Base-by-base conservation (phyloP, 2,113 vertebrate genomes). In the Osmerus mordax region DNA sequence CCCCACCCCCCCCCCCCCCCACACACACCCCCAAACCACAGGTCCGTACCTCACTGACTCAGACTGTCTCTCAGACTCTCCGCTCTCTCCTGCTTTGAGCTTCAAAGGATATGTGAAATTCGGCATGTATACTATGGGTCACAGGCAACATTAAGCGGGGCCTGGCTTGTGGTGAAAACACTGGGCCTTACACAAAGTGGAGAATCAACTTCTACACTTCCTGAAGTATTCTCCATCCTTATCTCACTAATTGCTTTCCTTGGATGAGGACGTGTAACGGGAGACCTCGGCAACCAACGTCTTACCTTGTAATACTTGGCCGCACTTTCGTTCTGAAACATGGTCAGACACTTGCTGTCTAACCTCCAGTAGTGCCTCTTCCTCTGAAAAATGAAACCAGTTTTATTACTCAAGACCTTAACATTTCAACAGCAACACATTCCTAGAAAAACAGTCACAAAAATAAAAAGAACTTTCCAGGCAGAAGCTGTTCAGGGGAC, bases 331-430 rank as follows among this genome's bases (percentile, higher is more conserved):
- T 98, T 97, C 88, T 98, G 96, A 88, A 97, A 96, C 36, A 98
- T 87, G 0, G 96, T 97, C 85, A 98, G 92, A 86, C 90, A 95
- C 87, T 98, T 98, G 89, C 94, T 96, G 88, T 98, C 96, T 86
- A 98, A 91, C 80, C 96, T 93, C 96, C 96, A 98, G 85, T 95
- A 98, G 92, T 98, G 96, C 71, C 96, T 93, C 90, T 98, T 98
- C 88, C 96, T 95, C 96, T 98, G 89, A 15, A 88, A 92, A 14
- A 63, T 25, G 5, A 63, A 32, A 32, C 11, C 23, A 63, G 18
- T 29, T 15, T 28, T 13, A 15, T 16, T 4, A 63, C 5, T 36
- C 23, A 32, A 29, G 2, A 63, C 28, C 61, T 55, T 55, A 4
- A 55, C 54, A 55, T 55, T 55, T 41, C 8, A 41, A 41, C 36